Conservation (phyloP, 2,888 invertebrate genomes). For the Agonum fuliginosum region DNA sequence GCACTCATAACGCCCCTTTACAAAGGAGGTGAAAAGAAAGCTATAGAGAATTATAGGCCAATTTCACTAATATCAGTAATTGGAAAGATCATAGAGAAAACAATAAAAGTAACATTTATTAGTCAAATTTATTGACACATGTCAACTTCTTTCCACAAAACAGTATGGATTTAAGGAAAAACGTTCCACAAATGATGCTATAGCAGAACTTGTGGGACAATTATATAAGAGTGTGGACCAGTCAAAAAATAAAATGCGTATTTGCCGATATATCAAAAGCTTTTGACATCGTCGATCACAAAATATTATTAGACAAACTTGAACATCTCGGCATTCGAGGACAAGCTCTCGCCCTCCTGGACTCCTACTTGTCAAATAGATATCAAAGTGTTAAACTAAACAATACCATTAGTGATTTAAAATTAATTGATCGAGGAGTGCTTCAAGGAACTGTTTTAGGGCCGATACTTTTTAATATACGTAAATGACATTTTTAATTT, state of each 20-base stretch:
- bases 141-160: background rate
- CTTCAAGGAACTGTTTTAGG: background rate
- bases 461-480: background rate
- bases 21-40: background rate
- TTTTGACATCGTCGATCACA: too few relatives aligned
- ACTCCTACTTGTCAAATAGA: background rate
- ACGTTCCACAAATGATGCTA: background rate
- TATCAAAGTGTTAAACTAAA: background rate
- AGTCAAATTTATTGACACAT: background rate
- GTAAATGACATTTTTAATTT: background rate
- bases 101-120: background rate
- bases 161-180: background rate
- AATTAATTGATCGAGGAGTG: background rate
- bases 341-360: background rate
- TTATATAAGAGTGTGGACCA: background rate
- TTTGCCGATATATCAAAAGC: background rate
- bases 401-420: background rate
- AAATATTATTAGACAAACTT: background rate
- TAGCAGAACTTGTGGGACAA: background rate
- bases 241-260: background rate
- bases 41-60: conserved; percentile 4
- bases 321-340: background rate
- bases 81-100: background rate
- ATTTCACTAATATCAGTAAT: background rate
- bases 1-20: background rate